Evolutionary conservation across 2,888 invertebrate genomes (phyloP).

Genomic region (Calameuta idolon): DNA sequence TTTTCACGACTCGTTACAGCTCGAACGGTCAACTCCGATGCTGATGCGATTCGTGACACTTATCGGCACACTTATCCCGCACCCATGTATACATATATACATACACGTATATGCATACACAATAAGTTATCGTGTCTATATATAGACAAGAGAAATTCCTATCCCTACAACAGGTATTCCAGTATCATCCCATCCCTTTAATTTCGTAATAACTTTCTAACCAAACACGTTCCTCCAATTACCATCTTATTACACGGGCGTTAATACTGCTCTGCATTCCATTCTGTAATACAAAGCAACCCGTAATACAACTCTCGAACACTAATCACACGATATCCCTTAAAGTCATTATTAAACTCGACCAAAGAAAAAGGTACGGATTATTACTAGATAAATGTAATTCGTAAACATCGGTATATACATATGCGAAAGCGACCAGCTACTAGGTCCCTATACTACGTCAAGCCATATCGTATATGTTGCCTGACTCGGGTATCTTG

Average conservation of each 20-base stretch:
- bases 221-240: not conserved
- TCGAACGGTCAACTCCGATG: not conserved
- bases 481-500: not conserved
- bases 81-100: not conserved
- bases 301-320: not conserved
- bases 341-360: not conserved
- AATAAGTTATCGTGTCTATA: not conserved
- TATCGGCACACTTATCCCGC: not conserved
- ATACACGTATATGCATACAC: not conserved
- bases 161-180: not conserved
- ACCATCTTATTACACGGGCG: not conserved
- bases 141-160: not conserved
- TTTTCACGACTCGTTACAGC: slow-evolving; percentile 7
- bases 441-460: not conserved
- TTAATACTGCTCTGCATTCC: not conserved
- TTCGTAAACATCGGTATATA: slow-evolving; percentile 35
- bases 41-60: not conserved
- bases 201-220: not conserved
- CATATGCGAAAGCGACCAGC: slow-evolving; percentile 42
- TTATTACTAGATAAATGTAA: not conserved
- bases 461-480: not conserved
- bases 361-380: not conserved
- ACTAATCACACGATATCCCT: too few species aligned
- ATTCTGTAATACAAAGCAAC: not conserved
- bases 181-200: not conserved